Conservation (phyloP, 1,140 invertebrate genomes). For the Aphelenchoides fujianensis region DNA sequence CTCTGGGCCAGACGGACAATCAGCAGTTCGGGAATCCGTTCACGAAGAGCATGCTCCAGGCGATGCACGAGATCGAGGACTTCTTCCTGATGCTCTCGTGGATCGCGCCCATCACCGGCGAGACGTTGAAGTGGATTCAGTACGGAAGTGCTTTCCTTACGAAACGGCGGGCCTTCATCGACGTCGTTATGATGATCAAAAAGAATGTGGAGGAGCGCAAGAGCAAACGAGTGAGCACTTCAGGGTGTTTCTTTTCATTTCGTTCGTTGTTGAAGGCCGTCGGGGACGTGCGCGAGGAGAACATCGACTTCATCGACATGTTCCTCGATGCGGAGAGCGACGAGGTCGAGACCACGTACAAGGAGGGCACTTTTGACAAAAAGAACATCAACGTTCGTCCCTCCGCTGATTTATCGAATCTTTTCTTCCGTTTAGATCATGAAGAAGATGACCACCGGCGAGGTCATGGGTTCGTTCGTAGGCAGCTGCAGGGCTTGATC, state of each 20-base stretch:
- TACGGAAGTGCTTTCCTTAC: background rate
- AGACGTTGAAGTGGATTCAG: background rate
- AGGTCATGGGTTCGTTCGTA: no score
- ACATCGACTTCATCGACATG: constrained; percentile 51
- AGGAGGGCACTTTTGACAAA: constrained; percentile 23
- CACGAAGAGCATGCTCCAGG: no score
- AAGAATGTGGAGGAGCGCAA: background rate
- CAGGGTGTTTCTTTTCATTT: background rate
- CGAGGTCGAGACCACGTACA: constrained; percentile 14
- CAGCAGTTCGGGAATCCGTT: constrained; percentile 46
- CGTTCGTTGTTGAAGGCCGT: no score
- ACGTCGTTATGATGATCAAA: background rate
- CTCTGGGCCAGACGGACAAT: constrained; percentile 49
- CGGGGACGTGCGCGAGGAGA: background rate
- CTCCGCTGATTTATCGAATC: background rate
- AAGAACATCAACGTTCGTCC: background rate
- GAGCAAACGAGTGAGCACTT: background rate
- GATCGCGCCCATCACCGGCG: background rate
- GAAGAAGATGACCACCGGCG: no score
- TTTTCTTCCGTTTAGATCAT: constrained; percentile 9
- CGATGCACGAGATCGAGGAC: no score
- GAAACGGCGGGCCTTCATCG: background rate
- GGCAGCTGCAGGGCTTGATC: constrained; percentile 63
- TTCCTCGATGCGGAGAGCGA: constrained; percentile 47
- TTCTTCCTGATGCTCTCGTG: background rate